Conservation (phyloP, 2,888 invertebrate species). For the Griposia aprilina region DNA sequence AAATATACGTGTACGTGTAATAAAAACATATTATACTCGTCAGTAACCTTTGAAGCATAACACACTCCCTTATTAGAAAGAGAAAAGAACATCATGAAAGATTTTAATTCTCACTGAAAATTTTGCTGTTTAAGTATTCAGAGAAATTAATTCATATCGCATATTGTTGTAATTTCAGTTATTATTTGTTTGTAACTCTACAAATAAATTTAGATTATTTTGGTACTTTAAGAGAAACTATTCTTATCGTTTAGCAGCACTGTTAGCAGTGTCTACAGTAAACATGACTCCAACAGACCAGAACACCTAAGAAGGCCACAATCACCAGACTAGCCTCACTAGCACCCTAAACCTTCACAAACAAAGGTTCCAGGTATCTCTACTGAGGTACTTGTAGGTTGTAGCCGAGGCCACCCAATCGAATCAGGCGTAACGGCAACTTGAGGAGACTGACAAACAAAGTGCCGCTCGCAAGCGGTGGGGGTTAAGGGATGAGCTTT, state of each 20-base stretch:
- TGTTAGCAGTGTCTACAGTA: neutral
- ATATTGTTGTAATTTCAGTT: neutral
- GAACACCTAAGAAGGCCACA: neutral
- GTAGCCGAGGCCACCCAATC: slow-evolving; percentile 23
- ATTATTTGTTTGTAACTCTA: neutral
- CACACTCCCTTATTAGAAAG: neutral
- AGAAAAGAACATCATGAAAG: neutral
- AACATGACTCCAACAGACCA: neutral
- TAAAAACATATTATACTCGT: neutral
- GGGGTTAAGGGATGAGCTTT: slow-evolving; percentile 5
- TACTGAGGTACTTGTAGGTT: neutral
- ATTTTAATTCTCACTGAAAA: neutral
- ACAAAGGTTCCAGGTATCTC: neutral
- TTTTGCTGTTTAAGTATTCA: neutral
- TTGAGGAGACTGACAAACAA: slow-evolving; percentile 44
- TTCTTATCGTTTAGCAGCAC: neutral
- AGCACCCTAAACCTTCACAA: neutral
- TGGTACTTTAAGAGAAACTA: neutral
- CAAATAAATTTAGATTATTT: neutral
- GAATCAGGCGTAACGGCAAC: slow-evolving; percentile 42
- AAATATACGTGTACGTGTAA: neutral
- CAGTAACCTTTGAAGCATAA: neutral
- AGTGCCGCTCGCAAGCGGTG: slow-evolving; percentile 34
- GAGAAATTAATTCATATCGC: neutral
- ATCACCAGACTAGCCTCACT: neutral